phyloP scores from a whole-genome alignment of 1,140 invertebrate species.

The Rhynchophorus ferrugineus region DNA sequence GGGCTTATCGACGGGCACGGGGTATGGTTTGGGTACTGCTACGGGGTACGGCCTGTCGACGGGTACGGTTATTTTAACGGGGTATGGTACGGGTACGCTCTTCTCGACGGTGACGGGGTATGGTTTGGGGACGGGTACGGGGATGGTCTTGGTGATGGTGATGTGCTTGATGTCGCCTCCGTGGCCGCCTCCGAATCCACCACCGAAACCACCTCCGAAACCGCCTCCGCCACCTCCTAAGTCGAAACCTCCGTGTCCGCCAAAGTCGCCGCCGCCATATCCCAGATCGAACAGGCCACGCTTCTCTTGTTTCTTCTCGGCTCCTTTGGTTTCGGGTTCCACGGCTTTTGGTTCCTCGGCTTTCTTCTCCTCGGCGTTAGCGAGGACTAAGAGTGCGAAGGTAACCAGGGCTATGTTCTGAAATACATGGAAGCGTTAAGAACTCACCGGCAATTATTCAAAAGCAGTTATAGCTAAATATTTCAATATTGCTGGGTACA shows the following conservation, averaged over 20 bases:
- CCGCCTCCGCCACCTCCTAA: constrained; percentile 17
- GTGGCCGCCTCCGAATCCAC: constrained; percentile 14
- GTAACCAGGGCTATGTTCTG: constrained; percentile 28
- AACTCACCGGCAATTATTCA: neutral
- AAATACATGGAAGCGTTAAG: constrained; percentile 17
- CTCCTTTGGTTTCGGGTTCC: constrained; percentile 9
- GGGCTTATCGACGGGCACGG: constrained; percentile 42
- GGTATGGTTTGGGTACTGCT: constrained; percentile 50
- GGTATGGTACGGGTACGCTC: constrained; percentile 39
- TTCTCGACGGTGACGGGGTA: constrained; percentile 35
- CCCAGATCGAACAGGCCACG: constrained; percentile 37
- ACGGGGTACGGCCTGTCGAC: constrained; percentile 42
- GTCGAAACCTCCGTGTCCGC: constrained; percentile 19
- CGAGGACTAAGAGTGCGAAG: constrained; percentile 29
- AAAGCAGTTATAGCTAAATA: too few relatives aligned
- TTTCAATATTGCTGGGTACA: too few relatives aligned
- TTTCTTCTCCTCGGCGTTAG: constrained; percentile 27
- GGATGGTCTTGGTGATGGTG: constrained; percentile 35
- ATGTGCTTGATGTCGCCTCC: constrained; percentile 28
- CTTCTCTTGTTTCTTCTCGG: constrained; percentile 37
- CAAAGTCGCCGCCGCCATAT: constrained; percentile 29
- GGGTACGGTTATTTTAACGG: constrained; percentile 46
- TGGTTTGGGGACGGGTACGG: constrained; percentile 34
- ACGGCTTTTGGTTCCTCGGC: constrained; percentile 25
- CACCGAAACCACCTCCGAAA: constrained; percentile 10